A percentile compares a stretch with the other conserved stretches of the same genome.
These are phyloP conservation scores for Tipula vernalis DNA, from an alignment of 2,888 invertebrate genomes.

Conservation along the genomic window DNA sequence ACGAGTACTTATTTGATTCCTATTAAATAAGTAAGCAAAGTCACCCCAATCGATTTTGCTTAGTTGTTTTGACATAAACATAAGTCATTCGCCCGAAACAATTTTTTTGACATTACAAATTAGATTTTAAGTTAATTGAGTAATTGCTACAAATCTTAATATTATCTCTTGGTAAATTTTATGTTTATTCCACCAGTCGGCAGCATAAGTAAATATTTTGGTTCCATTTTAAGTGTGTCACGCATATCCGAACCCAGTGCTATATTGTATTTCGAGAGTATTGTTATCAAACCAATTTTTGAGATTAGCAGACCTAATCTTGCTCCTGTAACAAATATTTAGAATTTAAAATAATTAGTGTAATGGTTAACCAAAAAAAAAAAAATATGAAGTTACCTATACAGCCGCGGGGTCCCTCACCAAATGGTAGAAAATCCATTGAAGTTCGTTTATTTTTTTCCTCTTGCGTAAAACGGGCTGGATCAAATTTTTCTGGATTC, in stretches of 20 bases:
- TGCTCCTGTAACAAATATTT: background rate
- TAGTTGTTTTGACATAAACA: too few species aligned
- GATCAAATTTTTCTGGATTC: slow-evolving; percentile 12
- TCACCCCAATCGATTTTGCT: too few species aligned
- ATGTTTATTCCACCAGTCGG: background rate
- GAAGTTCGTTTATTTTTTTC: background rate
- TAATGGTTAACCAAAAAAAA: background rate
- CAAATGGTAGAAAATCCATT: slow-evolving; percentile 12
- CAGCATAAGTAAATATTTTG: background rate
- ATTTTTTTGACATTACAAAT: too few species aligned
- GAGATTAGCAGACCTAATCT: background rate
- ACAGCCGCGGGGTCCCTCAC: slow-evolving; percentile 13
- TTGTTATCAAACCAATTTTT: slow-evolving; percentile 5
- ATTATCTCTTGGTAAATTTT: background rate
- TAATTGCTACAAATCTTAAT: background rate
- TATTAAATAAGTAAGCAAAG: too few species aligned
- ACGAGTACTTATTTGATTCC: too few species aligned
- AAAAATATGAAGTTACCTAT: background rate
- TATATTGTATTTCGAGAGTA: background rate
- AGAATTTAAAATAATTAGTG: background rate
- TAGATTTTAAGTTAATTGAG: too few species aligned
- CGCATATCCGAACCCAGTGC: background rate
- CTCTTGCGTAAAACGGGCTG: background rate
- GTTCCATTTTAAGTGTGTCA: background rate
- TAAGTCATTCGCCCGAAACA: too few species aligned